Conservation (phyloP, 2,113 vertebrate species). For the Eclectus roratus region DNA sequence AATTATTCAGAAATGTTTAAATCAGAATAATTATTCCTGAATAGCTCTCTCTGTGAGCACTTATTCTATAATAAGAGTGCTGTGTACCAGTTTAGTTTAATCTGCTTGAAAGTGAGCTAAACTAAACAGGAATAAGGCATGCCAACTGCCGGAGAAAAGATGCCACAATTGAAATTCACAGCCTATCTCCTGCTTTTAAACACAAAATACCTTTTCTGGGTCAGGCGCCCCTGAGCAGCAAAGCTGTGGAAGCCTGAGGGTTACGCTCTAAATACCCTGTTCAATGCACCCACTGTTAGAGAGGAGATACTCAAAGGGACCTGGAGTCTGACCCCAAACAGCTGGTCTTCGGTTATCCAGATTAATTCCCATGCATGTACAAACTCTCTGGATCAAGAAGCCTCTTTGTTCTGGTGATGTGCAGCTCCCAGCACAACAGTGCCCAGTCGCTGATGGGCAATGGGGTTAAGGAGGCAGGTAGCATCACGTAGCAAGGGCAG, state of each 20-base stretch:
- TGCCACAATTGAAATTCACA: slow-evolving; percentile 40
- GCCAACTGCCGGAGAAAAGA: slow-evolving; percentile 27
- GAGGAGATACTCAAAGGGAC: neutral
- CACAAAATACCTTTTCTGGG: slow-evolving; percentile 35
- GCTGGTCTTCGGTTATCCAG: neutral
- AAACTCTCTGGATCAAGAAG: neutral
- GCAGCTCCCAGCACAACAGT: neutral
- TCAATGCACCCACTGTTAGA: neutral
- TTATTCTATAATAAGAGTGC: slow-evolving; percentile 56
- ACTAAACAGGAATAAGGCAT: slow-evolving; percentile 34
- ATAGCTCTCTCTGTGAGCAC: slow-evolving; percentile 47
- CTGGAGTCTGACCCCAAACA: neutral
- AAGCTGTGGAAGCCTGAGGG: neutral
- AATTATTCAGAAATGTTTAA: slow-evolving; percentile 61
- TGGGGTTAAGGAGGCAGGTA: neutral
- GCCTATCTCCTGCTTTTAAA: slow-evolving; percentile 13
- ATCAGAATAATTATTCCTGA: slow-evolving; percentile 65
- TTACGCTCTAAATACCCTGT: neutral
- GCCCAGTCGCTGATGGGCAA: rapidly evolving
- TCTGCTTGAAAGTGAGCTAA: slow-evolving; percentile 62
- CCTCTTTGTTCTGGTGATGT: neutral
- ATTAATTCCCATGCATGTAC: neutral
- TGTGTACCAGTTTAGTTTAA: slow-evolving; percentile 61
- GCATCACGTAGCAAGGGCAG: neutral
- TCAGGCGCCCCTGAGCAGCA: neutral